These are phyloP conservation scores for Euclidia mi DNA, from an alignment of 2,888 invertebrate genomes.

Conservation along the genomic window DNA sequence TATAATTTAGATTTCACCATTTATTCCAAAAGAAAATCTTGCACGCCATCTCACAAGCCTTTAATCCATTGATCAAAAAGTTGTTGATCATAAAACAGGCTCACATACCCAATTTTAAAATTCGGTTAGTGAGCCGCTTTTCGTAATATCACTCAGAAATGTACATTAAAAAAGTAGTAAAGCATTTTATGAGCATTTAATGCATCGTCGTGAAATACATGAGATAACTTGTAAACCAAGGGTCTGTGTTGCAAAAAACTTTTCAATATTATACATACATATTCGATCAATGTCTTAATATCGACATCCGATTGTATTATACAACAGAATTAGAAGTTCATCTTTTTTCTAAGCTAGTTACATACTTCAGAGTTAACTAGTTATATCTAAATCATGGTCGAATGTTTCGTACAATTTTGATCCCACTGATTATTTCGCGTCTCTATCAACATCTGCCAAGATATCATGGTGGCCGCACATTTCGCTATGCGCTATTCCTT, in stretches of 20 bases:
- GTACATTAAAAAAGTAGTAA: slow-evolving; percentile 33
- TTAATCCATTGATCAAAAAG: slow-evolving; percentile 23
- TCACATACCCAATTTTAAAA: slow-evolving; percentile 22
- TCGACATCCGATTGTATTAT: slow-evolving; percentile 17
- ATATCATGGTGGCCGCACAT: too few species aligned
- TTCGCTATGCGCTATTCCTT: too few species aligned
- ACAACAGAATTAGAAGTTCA: slow-evolving; percentile 33
- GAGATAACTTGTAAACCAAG: slow-evolving; percentile 37
- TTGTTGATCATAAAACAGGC: slow-evolving; percentile 27
- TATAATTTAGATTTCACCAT: neutral
- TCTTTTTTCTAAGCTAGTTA: slow-evolving; percentile 34
- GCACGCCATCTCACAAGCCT: slow-evolving; percentile 12
- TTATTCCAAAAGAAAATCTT: neutral
- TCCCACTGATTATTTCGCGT: slow-evolving; percentile 12
- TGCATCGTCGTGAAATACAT: slow-evolving; percentile 39
- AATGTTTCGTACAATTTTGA: slow-evolving; percentile 30
- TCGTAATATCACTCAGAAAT: slow-evolving; percentile 39
- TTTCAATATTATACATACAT: slow-evolving; percentile 8
- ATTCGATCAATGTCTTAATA: slow-evolving; percentile 13
- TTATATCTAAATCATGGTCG: slow-evolving; percentile 40
- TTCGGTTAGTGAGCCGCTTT: slow-evolving; percentile 20
- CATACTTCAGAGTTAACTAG: slow-evolving; percentile 23
- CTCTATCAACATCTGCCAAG: slow-evolving; percentile 2
- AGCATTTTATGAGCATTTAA: slow-evolving; percentile 45
- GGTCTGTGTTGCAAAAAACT: slow-evolving; percentile 1